Conservation (phyloP, 2,113 vertebrate genomes). For the Etheostoma spectabile region DNA sequence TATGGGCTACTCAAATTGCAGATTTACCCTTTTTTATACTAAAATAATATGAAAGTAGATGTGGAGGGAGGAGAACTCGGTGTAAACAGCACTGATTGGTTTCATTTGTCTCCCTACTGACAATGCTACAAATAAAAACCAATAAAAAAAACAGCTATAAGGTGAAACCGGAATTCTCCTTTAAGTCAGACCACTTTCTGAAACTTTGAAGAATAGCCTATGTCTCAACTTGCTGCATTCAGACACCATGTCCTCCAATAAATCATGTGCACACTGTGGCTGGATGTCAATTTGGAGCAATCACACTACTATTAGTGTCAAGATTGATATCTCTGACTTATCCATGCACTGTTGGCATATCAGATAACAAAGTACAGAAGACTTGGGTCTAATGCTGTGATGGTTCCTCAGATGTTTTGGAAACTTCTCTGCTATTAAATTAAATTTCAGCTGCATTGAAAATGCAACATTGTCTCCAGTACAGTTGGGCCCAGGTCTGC, state of each 20-base stretch:
- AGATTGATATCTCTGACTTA: background rate
- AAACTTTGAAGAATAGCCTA: background rate
- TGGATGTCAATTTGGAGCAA: background rate
- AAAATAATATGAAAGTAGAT: no score
- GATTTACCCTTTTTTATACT: no score
- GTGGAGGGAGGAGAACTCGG: no score
- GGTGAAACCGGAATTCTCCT: no score
- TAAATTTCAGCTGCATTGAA: background rate
- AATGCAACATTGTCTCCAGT: background rate
- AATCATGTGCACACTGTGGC: background rate
- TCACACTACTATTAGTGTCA: conserved; percentile 1
- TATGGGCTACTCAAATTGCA: no score
- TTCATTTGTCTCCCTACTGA: no score
- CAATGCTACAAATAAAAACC: no score
- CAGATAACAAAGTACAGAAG: background rate
- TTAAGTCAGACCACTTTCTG: background rate
- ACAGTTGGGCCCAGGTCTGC: background rate
- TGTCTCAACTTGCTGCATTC: conserved; percentile 11
- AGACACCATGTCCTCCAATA: conserved; percentile 2
- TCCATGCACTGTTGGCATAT: background rate
- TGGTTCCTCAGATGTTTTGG: no score
- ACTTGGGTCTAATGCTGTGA: background rate
- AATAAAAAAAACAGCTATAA: no score
- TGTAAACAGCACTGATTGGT: no score
- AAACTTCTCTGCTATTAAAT: background rate